Evolutionary conservation across 2,888 invertebrate genomes (phyloP), one percentile per base, ranked within the genome.

Genomic region (Xylota sylvarum): DNA sequence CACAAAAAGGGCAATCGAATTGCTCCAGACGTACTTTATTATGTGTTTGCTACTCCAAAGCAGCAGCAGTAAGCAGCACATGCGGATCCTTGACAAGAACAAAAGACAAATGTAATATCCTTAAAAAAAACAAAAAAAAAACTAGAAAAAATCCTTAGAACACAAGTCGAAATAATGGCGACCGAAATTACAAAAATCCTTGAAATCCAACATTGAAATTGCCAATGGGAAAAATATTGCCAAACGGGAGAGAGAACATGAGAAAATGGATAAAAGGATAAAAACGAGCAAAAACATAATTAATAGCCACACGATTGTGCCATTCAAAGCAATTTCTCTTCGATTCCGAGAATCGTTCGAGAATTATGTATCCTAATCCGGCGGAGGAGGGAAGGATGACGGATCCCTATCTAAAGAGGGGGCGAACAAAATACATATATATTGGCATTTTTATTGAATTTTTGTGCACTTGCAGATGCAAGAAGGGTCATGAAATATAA

Each of bases 1-100:
- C 86, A 86, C 64, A 84, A 84, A 87, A 84, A 80, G 87, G 87
- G 76, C 84, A 87, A 84, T 84, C 84, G 84, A 84, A 84, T 87
- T 87, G 87, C 87, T 80, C 84, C 80, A 87, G 87, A 87, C 87
- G 69, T 87, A 87, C 87, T 87, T 87, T 84, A 84, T 87, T 87
- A 87, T 76, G 58, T 84, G 80, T 76, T 69, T 40, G 56, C 50
- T 43, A 48, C 65, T 60, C 27, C 43, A 43, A 48, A 46, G 32
- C 65, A 23, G 19, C 37, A 67, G 32, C 52, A 48, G 46, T 56
- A 19, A 14, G 19, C 40, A 78, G 56, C 73, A 79, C 67, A 74
- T 84, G 72, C 30, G 62, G 56, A 85, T 70, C 81, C 72, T 58
- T 70, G 72, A 76, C 65, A 80, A 48, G 70, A 73, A 78, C 67